phyloP scores from a whole-genome alignment of 2,888 invertebrate genomes.

The Drosophila rubida region DNA sequence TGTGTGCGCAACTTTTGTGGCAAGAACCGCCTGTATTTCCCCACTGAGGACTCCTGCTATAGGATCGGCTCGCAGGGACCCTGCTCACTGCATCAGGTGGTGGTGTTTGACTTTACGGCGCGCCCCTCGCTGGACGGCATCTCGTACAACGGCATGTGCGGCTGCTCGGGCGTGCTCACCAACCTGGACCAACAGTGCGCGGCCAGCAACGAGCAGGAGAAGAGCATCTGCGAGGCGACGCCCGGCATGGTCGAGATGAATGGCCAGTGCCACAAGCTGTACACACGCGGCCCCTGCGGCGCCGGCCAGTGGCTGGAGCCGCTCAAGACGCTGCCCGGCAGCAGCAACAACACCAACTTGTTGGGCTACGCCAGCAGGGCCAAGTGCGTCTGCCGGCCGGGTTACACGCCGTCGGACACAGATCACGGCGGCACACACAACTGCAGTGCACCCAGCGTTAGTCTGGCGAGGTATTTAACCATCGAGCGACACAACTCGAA shows the following conservation, averaged over 20 bases:
- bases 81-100: conserved; percentile 89
- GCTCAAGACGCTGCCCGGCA: conserved; percentile 82
- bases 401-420: conserved; percentile 84
- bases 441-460: conserved; percentile 88
- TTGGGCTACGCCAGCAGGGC: conserved; percentile 83
- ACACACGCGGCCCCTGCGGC: conserved; percentile 91
- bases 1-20: conserved; percentile 91
- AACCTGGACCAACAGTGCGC: conserved; percentile 84
- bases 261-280: conserved; percentile 90
- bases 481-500: conserved; percentile 71
- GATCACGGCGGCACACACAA: conserved; percentile 76
- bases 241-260: conserved; percentile 88
- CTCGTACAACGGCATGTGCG: conserved; percentile 93
- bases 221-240: conserved; percentile 86
- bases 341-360: conserved; percentile 38
- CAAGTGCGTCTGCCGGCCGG: conserved; percentile 90
- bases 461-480: conserved; percentile 88
- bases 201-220: conserved; percentile 46
- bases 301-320: conserved; percentile 90
- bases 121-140: conserved; percentile 92
- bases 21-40: conserved; percentile 91
- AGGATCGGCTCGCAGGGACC: conserved; percentile 92
- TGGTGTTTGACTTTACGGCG: conserved; percentile 92
- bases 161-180: conserved; percentile 87
- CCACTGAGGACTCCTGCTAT: conserved; percentile 90